These are phyloP conservation scores for Clupea harengus DNA, from an alignment of 2,113 vertebrate species.

Conservation along the genomic window DNA sequence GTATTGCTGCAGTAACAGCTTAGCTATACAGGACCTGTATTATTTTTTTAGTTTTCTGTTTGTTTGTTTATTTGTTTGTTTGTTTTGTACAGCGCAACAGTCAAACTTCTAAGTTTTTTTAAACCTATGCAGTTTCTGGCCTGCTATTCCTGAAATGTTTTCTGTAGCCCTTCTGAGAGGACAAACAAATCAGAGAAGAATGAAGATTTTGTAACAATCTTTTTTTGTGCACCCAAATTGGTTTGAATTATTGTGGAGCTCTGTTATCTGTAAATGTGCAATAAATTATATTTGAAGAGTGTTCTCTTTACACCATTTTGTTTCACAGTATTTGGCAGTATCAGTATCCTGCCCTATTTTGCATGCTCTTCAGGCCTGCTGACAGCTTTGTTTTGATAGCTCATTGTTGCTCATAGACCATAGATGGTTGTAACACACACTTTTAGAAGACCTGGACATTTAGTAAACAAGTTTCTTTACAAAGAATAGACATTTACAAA, in stretches of 20 bases:
- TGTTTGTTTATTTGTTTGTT: neutral
- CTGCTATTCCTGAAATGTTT: conserved; percentile 54
- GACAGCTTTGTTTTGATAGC: neutral
- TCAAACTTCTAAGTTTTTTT: conserved; percentile 37
- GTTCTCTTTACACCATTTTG: conserved; percentile 55
- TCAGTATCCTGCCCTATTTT: conserved; percentile 18
- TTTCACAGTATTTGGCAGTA: neutral
- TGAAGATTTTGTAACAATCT: conserved; percentile 63
- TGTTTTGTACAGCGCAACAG: neutral
- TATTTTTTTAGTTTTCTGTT: neutral
- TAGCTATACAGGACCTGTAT: neutral
- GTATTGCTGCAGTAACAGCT: neutral
- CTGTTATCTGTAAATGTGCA: conserved; percentile 75
- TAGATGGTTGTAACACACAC: neutral
- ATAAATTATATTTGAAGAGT: conserved; percentile 75
- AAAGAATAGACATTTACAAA: neutral
- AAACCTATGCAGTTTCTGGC: conserved; percentile 72
- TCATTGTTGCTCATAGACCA: too few species aligned
- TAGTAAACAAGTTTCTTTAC: neutral
- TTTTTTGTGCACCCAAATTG: conserved; percentile 55
- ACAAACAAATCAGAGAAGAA: conserved; percentile 48
- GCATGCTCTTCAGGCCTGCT: conserved; percentile 14
- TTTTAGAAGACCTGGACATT: neutral
- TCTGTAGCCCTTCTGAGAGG: conserved; percentile 44
- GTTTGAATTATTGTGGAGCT: conserved; percentile 62